These are phyloP conservation scores for Spondyliosoma cantharus DNA, from an alignment of 2,797 vertebrate genomes.

Conservation along the genomic window DNA sequence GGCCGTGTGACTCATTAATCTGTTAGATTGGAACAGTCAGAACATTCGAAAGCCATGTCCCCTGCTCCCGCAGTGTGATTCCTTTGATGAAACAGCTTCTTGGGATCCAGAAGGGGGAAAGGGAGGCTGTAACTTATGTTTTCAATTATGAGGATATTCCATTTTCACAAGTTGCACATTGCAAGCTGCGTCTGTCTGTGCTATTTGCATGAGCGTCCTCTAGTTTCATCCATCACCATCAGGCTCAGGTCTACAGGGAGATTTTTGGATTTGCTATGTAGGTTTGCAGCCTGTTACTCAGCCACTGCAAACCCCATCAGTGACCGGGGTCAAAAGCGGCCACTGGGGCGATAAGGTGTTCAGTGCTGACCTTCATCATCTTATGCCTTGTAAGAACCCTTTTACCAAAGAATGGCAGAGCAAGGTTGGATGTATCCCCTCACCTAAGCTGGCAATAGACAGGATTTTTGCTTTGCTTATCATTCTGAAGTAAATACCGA, in stretches of 20 bases:
- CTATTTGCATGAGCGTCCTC: constrained; percentile 60
- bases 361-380: neutral
- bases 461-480: no score
- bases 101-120: constrained; percentile 52
- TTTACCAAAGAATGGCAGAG: neutral
- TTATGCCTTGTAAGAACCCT: neutral
- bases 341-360: neutral
- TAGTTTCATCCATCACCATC: constrained; percentile 64
- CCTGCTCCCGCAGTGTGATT: constrained; percentile 64
- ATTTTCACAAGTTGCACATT: constrained; percentile 62
- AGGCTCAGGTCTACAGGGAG: constrained; percentile 28
- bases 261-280: constrained; percentile 12
- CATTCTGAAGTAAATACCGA: no score
- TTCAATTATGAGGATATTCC: constrained; percentile 78
- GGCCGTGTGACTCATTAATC: constrained; percentile 81
- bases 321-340: neutral
- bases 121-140: constrained; percentile 74
- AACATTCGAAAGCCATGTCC: constrained; percentile 74
- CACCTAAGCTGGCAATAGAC: no score
- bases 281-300: no score
- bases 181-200: constrained; percentile 52
- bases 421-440: neutral
- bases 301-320: no score
- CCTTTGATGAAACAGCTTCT: constrained; percentile 76
- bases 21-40: constrained; percentile 82